Evolutionary conservation across 2,797 vertebrate genomes (phyloP).

Genomic region (Parambassis ranga): DNA sequence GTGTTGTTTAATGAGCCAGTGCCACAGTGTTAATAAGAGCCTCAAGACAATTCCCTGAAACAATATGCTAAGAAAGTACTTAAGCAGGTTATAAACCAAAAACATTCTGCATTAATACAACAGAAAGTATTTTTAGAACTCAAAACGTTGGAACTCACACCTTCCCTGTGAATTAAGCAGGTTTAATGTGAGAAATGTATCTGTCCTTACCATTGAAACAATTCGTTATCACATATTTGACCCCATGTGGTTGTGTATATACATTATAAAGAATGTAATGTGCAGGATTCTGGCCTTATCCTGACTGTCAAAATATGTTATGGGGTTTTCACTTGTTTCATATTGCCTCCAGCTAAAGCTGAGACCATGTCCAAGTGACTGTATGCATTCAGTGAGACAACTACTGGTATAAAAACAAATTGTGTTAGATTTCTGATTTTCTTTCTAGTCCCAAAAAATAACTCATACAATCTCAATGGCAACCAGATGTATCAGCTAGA

Average conservation of each 20-base stretch:
- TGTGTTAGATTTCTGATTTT: not conserved
- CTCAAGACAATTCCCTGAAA: conserved; percentile 71
- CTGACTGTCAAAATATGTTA: too few relatives aligned
- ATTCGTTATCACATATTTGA: too few relatives aligned
- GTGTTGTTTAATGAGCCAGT: conserved; percentile 74
- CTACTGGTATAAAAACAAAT: too few relatives aligned
- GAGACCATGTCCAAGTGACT: too few relatives aligned
- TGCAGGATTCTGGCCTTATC: too few relatives aligned
- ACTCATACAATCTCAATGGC: not conserved
- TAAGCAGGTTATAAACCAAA: conserved; percentile 59
- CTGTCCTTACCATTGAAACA: too few relatives aligned
- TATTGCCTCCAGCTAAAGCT: too few relatives aligned
- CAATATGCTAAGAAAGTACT: conserved; percentile 66
- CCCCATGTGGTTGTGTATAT: too few relatives aligned
- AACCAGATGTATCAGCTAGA: not conserved
- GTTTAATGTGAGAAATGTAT: not conserved
- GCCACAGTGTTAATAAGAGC: conserved; percentile 63
- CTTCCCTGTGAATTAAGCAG: not conserved
- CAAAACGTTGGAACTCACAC: not conserved
- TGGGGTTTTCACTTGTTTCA: too few relatives aligned
- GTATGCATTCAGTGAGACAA: too few relatives aligned
- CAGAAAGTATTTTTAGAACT: conserved; percentile 2
- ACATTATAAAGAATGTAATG: too few relatives aligned
- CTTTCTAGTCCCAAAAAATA: not conserved
- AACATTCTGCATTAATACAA: conserved; percentile 22